phyloP scores from a whole-genome alignment of 2,113 vertebrate species.

The Sphaerodactylus townsendi region DNA sequence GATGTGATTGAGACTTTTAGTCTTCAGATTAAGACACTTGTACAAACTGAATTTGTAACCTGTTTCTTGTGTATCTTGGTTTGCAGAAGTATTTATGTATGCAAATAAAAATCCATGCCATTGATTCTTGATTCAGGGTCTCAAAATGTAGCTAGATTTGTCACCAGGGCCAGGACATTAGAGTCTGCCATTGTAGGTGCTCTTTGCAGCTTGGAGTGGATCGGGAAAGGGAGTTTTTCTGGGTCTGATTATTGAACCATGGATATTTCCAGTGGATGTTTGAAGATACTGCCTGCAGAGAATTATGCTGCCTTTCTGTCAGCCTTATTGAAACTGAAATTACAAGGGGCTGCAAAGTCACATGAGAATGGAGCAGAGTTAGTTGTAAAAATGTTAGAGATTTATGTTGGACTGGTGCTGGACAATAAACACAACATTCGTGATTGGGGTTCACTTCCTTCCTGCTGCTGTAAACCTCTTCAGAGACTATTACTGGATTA shows the following conservation, averaged over 20 bases:
- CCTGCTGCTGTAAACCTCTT: not conserved
- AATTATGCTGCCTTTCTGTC: not conserved
- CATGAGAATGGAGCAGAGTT: not conserved
- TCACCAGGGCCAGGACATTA: not conserved
- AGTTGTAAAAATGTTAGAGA: not conserved
- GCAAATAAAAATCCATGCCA: constrained; percentile 67
- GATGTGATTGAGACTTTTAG: constrained; percentile 57
- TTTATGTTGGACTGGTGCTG: not conserved
- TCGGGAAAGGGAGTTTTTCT: not conserved
- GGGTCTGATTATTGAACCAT: not conserved
- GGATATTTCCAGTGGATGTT: not conserved
- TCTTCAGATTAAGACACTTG: constrained; percentile 41
- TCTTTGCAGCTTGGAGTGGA: not conserved
- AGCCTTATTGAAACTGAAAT: not conserved
- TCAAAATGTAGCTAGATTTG: constrained; percentile 49
- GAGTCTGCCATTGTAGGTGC: not conserved
- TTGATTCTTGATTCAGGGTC: constrained; percentile 36
- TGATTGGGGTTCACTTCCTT: not conserved
- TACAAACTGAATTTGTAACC: constrained; percentile 58
- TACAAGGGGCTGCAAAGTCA: not conserved
- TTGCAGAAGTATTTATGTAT: constrained; percentile 56
- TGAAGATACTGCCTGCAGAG: not conserved
- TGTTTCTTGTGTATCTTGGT: constrained; percentile 43
- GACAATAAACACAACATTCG: not conserved
- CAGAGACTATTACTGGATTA: not conserved